phyloP scores from a whole-genome alignment of 2,797 vertebrate genomes.

The Microctenopoma steveboyesi region DNA sequence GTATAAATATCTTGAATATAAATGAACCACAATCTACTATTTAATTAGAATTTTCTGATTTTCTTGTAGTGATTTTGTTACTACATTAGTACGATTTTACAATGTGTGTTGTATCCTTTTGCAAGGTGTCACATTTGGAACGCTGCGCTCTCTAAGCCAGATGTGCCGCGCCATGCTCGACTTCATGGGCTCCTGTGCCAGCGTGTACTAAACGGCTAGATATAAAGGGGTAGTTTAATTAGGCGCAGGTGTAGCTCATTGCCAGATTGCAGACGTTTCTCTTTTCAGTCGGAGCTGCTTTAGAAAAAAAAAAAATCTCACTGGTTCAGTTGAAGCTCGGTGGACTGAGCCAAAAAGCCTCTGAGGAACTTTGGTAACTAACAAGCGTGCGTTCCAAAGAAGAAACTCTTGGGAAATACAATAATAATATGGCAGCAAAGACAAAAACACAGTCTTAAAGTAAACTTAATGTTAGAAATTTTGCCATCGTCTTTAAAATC shows the following conservation, averaged over 20 bases:
- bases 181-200: slow-evolving; percentile 23
- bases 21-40: too few species aligned
- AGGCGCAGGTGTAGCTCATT: slow-evolving; percentile 32
- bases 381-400: slow-evolving; percentile 24
- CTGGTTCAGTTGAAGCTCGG: slow-evolving; percentile 13
- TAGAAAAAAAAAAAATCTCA: slow-evolving; percentile 21
- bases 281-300: slow-evolving; percentile 28
- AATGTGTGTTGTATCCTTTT: background rate
- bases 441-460: background rate
- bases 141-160: slow-evolving; percentile 6
- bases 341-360: slow-evolving; percentile 12
- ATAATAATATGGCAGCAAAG: slow-evolving; percentile 1
- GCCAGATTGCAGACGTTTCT: slow-evolving; percentile 28
- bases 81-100: background rate
- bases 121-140: slow-evolving; percentile 4
- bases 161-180: slow-evolving; percentile 31
- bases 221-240: slow-evolving; percentile 57
- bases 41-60: background rate
- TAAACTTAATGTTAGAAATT: background rate
- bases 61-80: background rate
- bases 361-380: slow-evolving; percentile 1
- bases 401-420: slow-evolving; percentile 1
- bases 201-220: slow-evolving; percentile 25
- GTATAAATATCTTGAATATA: too few species aligned
- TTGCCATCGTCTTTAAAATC: background rate